Evolutionary conservation across 2,113 vertebrate species (phyloP).

Genomic region (Barnardius zonarius): DNA sequence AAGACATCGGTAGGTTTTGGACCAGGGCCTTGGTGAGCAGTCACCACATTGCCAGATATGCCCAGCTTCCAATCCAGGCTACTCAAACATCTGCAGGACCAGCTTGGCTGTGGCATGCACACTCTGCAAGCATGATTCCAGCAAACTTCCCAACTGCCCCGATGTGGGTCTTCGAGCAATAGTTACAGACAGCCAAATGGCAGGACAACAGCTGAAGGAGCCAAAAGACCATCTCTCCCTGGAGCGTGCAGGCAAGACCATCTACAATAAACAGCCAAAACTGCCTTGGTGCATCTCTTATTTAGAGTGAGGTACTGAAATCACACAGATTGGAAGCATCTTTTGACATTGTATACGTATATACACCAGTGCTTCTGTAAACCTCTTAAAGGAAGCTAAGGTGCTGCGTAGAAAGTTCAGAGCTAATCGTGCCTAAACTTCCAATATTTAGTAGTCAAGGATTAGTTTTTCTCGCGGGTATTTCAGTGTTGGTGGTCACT

Average conservation of each 20-base stretch:
- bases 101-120: not conserved
- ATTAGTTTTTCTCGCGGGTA: slow-evolving; percentile 16
- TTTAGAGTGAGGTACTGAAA: fast-evolving
- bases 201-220: not conserved
- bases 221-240: not conserved
- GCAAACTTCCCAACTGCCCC: not conserved
- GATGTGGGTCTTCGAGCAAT: not conserved
- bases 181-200: not conserved
- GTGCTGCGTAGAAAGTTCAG: not conserved
- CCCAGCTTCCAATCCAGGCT: not conserved
- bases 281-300: not conserved
- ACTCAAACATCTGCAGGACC: not conserved
- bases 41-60: not conserved
- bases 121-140: fast-evolving
- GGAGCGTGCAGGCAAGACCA: not conserved
- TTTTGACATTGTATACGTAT: not conserved
- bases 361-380: not conserved
- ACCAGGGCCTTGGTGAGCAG: not conserved
- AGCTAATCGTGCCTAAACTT: slow-evolving; percentile 2
- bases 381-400: not conserved
- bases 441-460: slow-evolving; percentile 45
- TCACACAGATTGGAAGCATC: not conserved
- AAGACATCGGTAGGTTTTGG: fast-evolving
- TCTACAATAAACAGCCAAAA: not conserved
- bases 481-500: slow-evolving; percentile 18